Conservation (phyloP, 2,888 invertebrate species). For the Mesorhabditis spiculigera region DNA sequence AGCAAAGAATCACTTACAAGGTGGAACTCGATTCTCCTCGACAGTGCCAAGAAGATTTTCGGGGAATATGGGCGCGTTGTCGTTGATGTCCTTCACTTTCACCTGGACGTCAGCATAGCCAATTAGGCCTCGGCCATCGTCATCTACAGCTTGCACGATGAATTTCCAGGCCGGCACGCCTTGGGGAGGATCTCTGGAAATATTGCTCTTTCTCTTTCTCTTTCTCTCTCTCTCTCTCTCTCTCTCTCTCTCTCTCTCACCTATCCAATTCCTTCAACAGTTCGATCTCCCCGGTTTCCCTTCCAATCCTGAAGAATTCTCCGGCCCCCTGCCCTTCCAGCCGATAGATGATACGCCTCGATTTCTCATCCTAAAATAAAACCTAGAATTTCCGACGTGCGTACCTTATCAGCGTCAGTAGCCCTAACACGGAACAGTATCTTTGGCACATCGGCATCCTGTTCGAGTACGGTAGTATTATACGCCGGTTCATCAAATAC, state of each 20-base stretch:
- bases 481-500: conserved; percentile 53
- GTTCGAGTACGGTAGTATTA: conserved; percentile 48
- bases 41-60: conserved; percentile 47
- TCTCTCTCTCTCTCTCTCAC: background rate
- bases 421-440: conserved; percentile 47
- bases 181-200: conserved; percentile 82
- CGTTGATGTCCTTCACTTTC: conserved; percentile 61
- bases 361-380: conserved; percentile 33
- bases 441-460: conserved; percentile 48
- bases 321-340: conserved; percentile 60
- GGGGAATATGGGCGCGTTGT: conserved; percentile 61
- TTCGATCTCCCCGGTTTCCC: conserved; percentile 60
- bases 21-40: conserved; percentile 52
- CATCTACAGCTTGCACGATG: conserved; percentile 57
- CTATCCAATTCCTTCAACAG: conserved; percentile 59
- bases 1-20: conserved; percentile 18
- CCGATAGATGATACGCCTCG: conserved; percentile 47
- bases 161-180: conserved; percentile 65
- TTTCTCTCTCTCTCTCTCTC: background rate
- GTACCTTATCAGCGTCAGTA: conserved; percentile 52
- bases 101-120: conserved; percentile 62
- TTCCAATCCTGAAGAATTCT: conserved; percentile 61
- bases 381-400: conserved; percentile 19
- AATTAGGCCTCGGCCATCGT: conserved; percentile 53
- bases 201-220: background rate